phyloP scores from a whole-genome alignment of 1,140 invertebrate species.

The Temnothorax nylanderi region DNA sequence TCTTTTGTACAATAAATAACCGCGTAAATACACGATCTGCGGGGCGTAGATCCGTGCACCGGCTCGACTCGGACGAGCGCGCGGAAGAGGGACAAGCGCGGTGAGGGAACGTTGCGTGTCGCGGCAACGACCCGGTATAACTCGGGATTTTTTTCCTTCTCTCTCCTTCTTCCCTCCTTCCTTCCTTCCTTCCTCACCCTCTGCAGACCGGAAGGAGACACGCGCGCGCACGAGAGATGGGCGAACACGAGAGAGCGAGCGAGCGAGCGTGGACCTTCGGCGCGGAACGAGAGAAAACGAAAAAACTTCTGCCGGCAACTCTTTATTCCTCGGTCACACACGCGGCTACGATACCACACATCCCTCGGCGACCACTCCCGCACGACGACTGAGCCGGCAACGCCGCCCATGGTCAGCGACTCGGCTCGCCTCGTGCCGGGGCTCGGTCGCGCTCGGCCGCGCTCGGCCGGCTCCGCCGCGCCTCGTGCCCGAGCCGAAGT shows the following conservation, averaged over 20 bases:
- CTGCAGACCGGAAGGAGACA: slow-evolving; percentile 3
- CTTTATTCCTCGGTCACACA: slow-evolving; percentile 78
- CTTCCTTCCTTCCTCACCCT: neutral
- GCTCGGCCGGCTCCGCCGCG: slow-evolving; percentile 52
- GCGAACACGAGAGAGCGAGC: slow-evolving; percentile 37
- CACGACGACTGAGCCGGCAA: slow-evolving; percentile 84
- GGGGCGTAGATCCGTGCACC: slow-evolving; percentile 40
- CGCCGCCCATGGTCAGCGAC: slow-evolving; percentile 77
- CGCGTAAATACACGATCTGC: slow-evolving; percentile 75
- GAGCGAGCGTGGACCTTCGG: slow-evolving; percentile 38
- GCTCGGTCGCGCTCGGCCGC: slow-evolving; percentile 62
- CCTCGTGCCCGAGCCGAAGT: slow-evolving; percentile 66
- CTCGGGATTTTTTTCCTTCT: slow-evolving; percentile 10
- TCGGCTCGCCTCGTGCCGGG: slow-evolving; percentile 78
- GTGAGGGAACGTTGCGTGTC: slow-evolving; percentile 50
- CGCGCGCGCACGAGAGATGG: slow-evolving; percentile 10
- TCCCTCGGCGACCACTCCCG: slow-evolving; percentile 85
- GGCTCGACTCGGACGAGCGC: slow-evolving; percentile 13
- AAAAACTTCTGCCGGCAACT: slow-evolving; percentile 56
- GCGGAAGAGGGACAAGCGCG: slow-evolving; percentile 44
- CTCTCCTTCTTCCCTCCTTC: neutral
- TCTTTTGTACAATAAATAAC: slow-evolving; percentile 83
- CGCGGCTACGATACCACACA: slow-evolving; percentile 81
- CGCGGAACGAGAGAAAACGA: slow-evolving; percentile 71
- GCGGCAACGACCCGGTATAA: neutral